Conservation (phyloP, 2,888 invertebrate species). For the Cosmorhoe ocellata region DNA sequence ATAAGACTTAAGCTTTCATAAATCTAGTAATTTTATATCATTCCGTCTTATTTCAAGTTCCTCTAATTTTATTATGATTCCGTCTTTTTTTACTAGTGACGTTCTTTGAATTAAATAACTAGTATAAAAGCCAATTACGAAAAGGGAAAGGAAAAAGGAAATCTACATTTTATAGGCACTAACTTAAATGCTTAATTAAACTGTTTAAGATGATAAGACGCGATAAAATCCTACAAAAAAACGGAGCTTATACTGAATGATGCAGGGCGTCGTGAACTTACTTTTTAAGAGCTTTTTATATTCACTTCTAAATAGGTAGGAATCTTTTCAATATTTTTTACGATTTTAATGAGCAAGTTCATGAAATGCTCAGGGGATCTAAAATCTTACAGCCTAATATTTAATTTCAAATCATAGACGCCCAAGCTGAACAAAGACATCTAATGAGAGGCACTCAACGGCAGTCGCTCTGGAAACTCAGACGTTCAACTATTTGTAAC, state of each 20-base stretch:
- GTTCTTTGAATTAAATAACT: background rate
- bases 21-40: too few species aligned
- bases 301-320: background rate
- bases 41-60: conserved; percentile 5
- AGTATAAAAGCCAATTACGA: conserved; percentile 17
- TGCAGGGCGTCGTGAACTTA: too few species aligned
- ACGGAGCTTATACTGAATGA: background rate
- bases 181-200: conserved; percentile 17
- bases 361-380: too few species aligned
- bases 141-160: conserved; percentile 7
- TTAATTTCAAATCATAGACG: background rate
- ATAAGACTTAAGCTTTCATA: background rate
- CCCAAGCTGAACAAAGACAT: too few species aligned
- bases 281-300: background rate
- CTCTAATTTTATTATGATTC: background rate
- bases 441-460: conserved; percentile 12
- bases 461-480: background rate
- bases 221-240: background rate
- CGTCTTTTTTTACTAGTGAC: conserved; percentile 4
- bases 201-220: conserved; percentile 15
- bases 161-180: conserved; percentile 18
- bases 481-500: conserved; percentile 8
- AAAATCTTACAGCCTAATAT: background rate
- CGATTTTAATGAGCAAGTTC: too few species aligned
- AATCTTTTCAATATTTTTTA: background rate